These are phyloP conservation scores for Pecten maximus DNA, from an alignment of 2,888 invertebrate species.

Conservation along the genomic window DNA sequence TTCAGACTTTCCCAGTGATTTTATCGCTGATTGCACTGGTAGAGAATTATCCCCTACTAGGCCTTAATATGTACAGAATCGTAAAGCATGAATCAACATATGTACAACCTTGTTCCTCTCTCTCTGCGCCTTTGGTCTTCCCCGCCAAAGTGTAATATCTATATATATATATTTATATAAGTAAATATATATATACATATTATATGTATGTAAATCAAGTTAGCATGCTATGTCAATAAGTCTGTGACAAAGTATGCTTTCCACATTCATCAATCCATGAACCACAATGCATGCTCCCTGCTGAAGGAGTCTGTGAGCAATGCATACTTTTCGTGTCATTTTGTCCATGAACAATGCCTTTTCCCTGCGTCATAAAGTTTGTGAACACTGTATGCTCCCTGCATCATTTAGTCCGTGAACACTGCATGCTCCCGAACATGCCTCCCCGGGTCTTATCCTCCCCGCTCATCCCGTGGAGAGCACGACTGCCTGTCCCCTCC, in stretches of 20 bases:
- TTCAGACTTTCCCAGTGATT: neutral
- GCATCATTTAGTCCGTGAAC: slow-evolving; percentile 19
- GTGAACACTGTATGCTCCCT: neutral
- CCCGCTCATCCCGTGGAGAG: neutral
- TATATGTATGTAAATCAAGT: neutral
- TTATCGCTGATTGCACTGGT: neutral
- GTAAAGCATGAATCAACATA: neutral
- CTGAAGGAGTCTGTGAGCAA: neutral
- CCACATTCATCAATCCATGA: neutral
- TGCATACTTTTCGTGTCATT: neutral
- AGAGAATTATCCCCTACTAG: neutral
- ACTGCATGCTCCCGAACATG: neutral
- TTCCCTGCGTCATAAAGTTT: neutral
- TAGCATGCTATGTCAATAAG: neutral
- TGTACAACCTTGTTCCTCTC: neutral
- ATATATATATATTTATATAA: too few relatives aligned
- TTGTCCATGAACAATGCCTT: neutral
- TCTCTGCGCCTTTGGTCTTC: neutral
- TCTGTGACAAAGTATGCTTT: neutral
- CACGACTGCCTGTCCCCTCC: neutral
- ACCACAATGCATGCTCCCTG: neutral
- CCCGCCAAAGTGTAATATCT: slow-evolving; percentile 1
- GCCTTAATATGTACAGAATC: neutral
- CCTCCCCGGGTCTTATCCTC: slow-evolving; percentile 3
- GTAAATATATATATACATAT: slow-evolving; percentile 14